Evolutionary conservation across 2,797 vertebrate species (phyloP).

Genomic region (Microtus obscurus): DNA sequence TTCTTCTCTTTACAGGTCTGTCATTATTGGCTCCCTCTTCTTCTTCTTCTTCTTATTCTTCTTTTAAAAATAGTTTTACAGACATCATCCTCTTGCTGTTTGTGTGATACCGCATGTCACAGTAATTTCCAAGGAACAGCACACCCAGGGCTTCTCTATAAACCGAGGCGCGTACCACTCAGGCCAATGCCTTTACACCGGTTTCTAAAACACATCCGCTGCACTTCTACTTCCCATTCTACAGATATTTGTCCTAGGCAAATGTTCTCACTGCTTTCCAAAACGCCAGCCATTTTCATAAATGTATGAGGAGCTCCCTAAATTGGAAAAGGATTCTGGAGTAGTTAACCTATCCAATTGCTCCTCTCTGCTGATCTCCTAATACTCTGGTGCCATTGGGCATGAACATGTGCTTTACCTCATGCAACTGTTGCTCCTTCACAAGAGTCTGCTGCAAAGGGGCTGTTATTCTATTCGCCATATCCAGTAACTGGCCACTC

Average conservation of each 20-base stretch:
- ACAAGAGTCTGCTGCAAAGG: not conserved
- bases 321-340: conserved; percentile 29
- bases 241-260: not conserved
- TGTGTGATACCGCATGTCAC: not conserved
- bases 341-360: not conserved
- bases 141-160: not conserved
- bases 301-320: not conserved
- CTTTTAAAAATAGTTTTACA: conserved; percentile 9
- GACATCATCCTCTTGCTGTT: not conserved
- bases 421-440: not conserved
- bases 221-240: conserved; percentile 7
- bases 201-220: conserved; percentile 13
- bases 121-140: conserved; percentile 29
- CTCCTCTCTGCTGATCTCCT: not conserved
- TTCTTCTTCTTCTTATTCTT: conserved; percentile 50
- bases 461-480: not conserved
- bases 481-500: not conserved
- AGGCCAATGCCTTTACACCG: not conserved
- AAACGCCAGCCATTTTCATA: not conserved
- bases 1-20: conserved; percentile 17
- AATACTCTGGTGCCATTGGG: not conserved
- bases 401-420: not conserved
- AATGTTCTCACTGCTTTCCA: conserved; percentile 37
- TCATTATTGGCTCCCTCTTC: conserved; percentile 1
- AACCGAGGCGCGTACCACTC: not conserved